Evolutionary conservation across 92 coral and sea anemone species (phyloP).

Genomic region (Heteractis magnifica): DNA sequence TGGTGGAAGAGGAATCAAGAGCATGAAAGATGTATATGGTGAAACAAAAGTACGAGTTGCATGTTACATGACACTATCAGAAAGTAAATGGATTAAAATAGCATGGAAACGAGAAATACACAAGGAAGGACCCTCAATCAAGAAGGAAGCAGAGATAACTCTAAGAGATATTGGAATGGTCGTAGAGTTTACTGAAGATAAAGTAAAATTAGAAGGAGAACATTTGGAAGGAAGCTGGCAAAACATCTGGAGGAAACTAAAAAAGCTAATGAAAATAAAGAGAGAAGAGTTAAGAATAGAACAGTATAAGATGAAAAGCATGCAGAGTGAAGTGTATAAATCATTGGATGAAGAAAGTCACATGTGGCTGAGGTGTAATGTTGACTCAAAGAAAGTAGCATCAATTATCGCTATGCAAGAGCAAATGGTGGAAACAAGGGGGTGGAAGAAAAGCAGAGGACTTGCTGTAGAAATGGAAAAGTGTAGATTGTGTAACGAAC

Average conservation of each 20-base stretch:
- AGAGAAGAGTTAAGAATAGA: conserved; percentile 7
- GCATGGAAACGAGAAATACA: conserved; percentile 19
- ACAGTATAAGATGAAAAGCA: conserved; percentile 19
- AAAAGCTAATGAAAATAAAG: conserved; percentile 15
- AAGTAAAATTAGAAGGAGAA: conserved; percentile 6
- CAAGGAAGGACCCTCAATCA: conserved; percentile 11
- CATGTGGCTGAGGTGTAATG: conserved; percentile 26
- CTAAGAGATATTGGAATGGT: background rate
- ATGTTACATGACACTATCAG: conserved; percentile 15
- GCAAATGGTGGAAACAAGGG: conserved; percentile 21
- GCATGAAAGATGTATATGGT: conserved; percentile 19
- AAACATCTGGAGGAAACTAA: conserved; percentile 24
- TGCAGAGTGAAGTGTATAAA: conserved; percentile 33
- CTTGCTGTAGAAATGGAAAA: background rate
- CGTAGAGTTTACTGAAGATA: conserved; percentile 15
- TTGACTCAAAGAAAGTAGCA: conserved; percentile 9
- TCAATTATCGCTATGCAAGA: conserved; percentile 9
- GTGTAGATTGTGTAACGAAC: conserved; percentile 25
- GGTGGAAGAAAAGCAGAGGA: conserved; percentile 27
- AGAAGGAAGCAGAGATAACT: background rate
- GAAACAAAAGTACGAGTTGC: conserved; percentile 9
- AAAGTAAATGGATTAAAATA: conserved; percentile 8
- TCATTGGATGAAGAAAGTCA: background rate
- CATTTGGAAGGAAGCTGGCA: conserved; percentile 19
- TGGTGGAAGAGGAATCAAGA: conserved; percentile 35